Evolutionary conservation across 1,140 invertebrate genomes (phyloP).

Genomic region (Heliconius himera): DNA sequence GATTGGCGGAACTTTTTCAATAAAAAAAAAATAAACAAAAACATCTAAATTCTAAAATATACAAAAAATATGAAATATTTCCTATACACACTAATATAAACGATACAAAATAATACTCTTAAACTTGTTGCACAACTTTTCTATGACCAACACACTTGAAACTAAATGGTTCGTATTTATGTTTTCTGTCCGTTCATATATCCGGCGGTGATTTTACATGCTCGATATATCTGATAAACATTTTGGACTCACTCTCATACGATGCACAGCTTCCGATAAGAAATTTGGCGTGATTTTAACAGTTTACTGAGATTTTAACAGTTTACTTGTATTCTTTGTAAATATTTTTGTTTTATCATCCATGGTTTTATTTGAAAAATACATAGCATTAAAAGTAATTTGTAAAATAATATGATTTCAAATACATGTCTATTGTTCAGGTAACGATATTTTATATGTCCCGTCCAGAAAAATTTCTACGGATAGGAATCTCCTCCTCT

Average conservation of each 20-base stretch:
- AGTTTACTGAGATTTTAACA: constrained; percentile 16
- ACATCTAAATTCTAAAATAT: no score
- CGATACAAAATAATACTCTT: not conserved
- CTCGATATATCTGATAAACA: constrained; percentile 29
- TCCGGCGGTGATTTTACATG: constrained; percentile 22
- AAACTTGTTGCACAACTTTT: constrained; percentile 10
- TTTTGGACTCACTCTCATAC: constrained; percentile 13
- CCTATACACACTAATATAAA: not conserved
- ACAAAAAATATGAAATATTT: not conserved
- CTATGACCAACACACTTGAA: constrained; percentile 17
- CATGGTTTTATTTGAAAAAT: no score
- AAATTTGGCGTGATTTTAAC: constrained; percentile 9
- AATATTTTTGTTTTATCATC: not conserved
- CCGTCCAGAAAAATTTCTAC: no score
- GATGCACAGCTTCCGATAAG: constrained; percentile 24
- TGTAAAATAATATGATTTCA: not conserved
- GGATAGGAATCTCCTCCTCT: no score
- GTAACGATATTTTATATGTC: no score
- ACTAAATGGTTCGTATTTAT: constrained; percentile 28
- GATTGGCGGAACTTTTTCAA: no score
- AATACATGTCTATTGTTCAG: no score
- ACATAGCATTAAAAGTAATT: not conserved
- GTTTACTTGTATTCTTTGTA: not conserved
- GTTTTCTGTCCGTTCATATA: constrained; percentile 26
- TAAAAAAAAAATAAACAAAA: no score